Percentiles rank a stretch among this genome's conserved stretches.
Conservation (phyloP, 2,888 invertebrate species). For the Ennomos erosarius region DNA sequence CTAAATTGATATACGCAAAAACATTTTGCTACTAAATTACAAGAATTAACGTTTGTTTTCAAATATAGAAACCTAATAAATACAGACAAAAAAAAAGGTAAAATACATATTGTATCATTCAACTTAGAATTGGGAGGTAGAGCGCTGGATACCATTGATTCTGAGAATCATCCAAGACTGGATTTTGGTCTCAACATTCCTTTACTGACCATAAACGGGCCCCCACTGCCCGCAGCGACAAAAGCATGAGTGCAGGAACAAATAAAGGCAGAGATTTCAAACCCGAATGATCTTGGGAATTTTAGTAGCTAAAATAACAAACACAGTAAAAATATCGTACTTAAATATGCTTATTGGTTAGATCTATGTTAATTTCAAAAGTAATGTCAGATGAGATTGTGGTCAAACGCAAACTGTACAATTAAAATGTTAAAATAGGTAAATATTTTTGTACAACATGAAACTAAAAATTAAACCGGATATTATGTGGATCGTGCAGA, state of each 20-base stretch:
- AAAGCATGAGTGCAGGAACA: slow-evolving; percentile 40
- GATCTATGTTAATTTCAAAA: neutral
- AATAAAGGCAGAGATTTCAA: slow-evolving; percentile 30
- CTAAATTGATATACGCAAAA: neutral
- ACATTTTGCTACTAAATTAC: neutral
- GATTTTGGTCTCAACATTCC: slow-evolving; percentile 58
- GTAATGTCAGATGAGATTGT: no score
- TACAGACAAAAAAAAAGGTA: no score
- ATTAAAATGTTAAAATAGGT: no score
- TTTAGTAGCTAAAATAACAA: slow-evolving; percentile 14
- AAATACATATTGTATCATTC: no score
- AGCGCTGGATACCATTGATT: slow-evolving; percentile 33
- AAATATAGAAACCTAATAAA: no score
- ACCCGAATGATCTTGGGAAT: slow-evolving; percentile 25
- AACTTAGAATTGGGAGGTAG: slow-evolving; percentile 1
- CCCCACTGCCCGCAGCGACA: slow-evolving; percentile 43
- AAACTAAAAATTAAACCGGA: no score
- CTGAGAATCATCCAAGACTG: slow-evolving; percentile 56
- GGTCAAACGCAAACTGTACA: no score
- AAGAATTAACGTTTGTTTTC: no score
- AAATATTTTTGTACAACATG: no score
- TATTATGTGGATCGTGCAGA: no score
- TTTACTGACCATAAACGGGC: slow-evolving; percentile 48
- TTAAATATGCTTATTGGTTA: neutral
- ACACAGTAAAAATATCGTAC: slow-evolving; percentile 7